phyloP scores from a whole-genome alignment of 2,113 vertebrate species.

The Hassar affinis region DNA sequence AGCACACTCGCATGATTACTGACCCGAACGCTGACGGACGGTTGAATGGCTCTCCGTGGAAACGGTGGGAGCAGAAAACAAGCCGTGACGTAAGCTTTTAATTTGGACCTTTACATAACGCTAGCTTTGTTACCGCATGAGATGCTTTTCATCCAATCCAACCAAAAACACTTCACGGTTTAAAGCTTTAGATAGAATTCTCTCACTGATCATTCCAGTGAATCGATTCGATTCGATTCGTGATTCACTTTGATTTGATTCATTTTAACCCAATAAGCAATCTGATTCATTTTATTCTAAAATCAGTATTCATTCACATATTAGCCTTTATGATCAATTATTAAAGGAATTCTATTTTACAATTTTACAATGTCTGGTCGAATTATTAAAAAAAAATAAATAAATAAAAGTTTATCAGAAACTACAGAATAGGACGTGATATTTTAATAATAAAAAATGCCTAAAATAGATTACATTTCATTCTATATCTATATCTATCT shows the following conservation, averaged over 20 bases:
- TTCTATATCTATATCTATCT: no score
- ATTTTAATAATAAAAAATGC: no score
- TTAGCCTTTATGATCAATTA: neutral
- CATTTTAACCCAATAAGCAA: neutral
- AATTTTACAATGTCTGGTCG: no score
- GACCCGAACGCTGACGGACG: constrained; percentile 41
- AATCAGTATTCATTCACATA: neutral
- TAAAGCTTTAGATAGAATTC: neutral
- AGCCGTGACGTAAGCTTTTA: neutral
- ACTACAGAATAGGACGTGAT: no score
- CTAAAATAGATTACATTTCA: no score
- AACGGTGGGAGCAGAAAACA: constrained; percentile 9
- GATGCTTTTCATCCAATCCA: neutral
- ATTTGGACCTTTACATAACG: neutral
- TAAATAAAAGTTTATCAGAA: no score
- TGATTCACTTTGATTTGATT: neutral
- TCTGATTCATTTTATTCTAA: neutral
- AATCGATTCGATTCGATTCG: neutral
- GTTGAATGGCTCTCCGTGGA: constrained; percentile 30
- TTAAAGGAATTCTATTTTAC: neutral
- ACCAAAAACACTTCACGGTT: neutral
- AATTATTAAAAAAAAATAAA: no score
- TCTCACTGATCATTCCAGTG: neutral
- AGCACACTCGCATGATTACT: constrained; percentile 44
- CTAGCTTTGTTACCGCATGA: neutral